Conservation (phyloP, 2,888 invertebrate genomes). For the Macropis europaea region DNA sequence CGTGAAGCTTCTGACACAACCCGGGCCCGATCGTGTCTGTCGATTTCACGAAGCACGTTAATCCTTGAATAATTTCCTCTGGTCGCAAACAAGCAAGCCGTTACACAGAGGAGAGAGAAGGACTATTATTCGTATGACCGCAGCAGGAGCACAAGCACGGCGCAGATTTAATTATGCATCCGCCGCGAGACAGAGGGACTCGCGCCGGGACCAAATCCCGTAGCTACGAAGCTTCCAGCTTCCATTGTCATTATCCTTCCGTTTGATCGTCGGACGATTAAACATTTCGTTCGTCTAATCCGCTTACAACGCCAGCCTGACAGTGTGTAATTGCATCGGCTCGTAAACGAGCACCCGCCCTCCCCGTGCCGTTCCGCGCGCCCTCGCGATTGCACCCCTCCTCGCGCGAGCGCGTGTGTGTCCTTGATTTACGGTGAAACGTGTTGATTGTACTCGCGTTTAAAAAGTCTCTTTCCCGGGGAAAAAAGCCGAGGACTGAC, state of each 20-base stretch:
- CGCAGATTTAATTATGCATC: slow-evolving; percentile 54
- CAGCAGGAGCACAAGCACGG: neutral
- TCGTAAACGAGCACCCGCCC: slow-evolving; percentile 40
- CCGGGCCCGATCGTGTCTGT: slow-evolving; percentile 1
- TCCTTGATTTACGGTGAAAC: slow-evolving; percentile 13
- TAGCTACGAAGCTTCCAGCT: slow-evolving; percentile 29
- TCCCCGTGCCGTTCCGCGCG: neutral
- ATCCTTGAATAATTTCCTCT: slow-evolving; percentile 22
- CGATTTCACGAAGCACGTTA: slow-evolving; percentile 31
- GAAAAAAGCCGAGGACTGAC: no score
- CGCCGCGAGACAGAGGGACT: slow-evolving; percentile 39
- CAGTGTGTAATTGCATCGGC: slow-evolving; percentile 54
- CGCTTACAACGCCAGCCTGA: slow-evolving; percentile 53
- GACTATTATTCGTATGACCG: slow-evolving; percentile 26
- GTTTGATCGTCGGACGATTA: slow-evolving; percentile 63
- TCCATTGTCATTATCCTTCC: slow-evolving; percentile 58
- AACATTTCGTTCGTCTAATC: slow-evolving; percentile 66
- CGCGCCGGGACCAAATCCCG: slow-evolving; percentile 31
- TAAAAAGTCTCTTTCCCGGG: no score
- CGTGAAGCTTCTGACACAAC: slow-evolving; percentile 9
- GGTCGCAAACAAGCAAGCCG: slow-evolving; percentile 19
- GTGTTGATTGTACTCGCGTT: no score
- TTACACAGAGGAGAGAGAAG: no score
- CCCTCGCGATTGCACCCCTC: slow-evolving; percentile 6
- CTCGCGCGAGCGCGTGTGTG: neutral